phyloP scores from a whole-genome alignment of 2,888 invertebrate genomes.

The Caenorhabditis parvicauda region DNA sequence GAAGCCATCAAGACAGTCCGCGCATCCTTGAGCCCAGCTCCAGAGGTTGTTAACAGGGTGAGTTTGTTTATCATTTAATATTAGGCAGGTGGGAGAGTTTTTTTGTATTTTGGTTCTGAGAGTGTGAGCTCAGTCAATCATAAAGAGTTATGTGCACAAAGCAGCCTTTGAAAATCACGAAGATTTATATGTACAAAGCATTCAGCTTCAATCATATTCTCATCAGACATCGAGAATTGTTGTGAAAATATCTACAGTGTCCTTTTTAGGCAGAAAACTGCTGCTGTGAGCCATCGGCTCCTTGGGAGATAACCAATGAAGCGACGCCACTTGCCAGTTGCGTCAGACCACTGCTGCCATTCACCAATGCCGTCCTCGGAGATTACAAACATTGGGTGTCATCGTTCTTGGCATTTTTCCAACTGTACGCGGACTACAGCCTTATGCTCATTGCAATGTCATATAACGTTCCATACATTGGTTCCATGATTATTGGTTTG shows the following conservation, averaged over 20 bases:
- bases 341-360: no score
- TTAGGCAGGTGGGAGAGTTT: no score
- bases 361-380: constrained; percentile 13
- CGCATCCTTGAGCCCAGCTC: no score
- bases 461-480: constrained; percentile 56
- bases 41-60: no score
- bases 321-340: constrained; percentile 16
- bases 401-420: constrained; percentile 37
- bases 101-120: no score
- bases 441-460: constrained; percentile 57
- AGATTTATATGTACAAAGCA: no score
- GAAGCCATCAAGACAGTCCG: constrained; percentile 38
- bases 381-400: constrained; percentile 23
- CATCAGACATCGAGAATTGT: background rate
- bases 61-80: no score
- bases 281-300: background rate
- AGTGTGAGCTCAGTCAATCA: no score
- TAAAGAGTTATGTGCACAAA: no score
- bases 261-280: background rate
- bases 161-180: no score
- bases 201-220: no score
- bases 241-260: background rate
- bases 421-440: constrained; percentile 43
- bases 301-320: background rate
- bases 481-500: constrained; percentile 10